Evolutionary conservation across 2,797 vertebrate species (phyloP).

Genomic region (Anomalospiza imberbis): DNA sequence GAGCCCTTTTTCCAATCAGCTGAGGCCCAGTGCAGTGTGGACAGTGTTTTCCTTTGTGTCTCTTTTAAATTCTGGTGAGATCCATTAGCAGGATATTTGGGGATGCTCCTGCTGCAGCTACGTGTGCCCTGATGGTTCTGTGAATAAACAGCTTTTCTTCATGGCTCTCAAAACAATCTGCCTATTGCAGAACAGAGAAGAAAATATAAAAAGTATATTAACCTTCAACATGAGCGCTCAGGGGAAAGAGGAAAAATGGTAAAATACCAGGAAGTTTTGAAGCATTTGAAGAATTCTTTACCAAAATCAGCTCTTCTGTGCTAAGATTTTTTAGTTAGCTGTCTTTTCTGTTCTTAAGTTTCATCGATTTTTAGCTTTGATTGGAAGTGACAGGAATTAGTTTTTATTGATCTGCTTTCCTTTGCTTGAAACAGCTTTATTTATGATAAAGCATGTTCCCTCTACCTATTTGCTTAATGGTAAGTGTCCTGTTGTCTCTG

Average conservation of each 20-base stretch:
- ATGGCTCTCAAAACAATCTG: background rate
- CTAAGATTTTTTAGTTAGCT: background rate
- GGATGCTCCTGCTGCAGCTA: background rate
- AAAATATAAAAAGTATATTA: background rate
- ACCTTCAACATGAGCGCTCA: background rate
- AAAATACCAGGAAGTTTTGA: background rate
- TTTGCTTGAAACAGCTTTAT: slow-evolving; percentile 61
- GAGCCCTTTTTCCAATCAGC: background rate
- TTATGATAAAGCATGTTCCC: slow-evolving; percentile 42
- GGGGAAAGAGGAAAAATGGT: background rate
- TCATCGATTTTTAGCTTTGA: slow-evolving; percentile 35
- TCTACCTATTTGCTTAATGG: background rate
- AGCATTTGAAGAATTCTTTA: slow-evolving; percentile 8
- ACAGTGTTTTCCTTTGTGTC: background rate
- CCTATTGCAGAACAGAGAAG: background rate
- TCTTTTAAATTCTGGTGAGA: background rate
- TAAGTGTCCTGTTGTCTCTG: slow-evolving; percentile 1
- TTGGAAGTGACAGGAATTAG: slow-evolving; percentile 56
- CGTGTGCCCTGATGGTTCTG: background rate
- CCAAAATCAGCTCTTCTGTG: background rate
- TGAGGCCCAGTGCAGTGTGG: background rate
- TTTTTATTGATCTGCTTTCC: slow-evolving; percentile 53
- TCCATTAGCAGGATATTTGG: background rate
- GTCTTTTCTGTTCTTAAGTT: slow-evolving; percentile 27
- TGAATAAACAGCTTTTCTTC: background rate